These are phyloP conservation scores for Neodiprion fabricii DNA, from an alignment of 1,140 invertebrate genomes.

Conservation along the genomic window DNA sequence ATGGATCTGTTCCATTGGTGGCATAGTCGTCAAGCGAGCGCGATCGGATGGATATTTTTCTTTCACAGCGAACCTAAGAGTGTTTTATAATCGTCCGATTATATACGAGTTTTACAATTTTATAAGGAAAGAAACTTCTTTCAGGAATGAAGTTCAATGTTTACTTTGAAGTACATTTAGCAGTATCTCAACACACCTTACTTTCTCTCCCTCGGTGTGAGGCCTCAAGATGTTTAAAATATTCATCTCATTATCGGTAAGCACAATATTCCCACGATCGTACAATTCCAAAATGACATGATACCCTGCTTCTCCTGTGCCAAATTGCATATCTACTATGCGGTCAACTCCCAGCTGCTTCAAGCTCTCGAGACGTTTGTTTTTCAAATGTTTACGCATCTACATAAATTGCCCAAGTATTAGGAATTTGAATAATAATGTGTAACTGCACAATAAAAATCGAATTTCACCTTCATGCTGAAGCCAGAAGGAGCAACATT, in stretches of 20 bases:
- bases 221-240: conserved; percentile 95
- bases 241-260: conserved; percentile 90
- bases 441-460: conserved; percentile 16
- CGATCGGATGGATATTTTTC: conserved; percentile 88
- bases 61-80: conserved; percentile 81
- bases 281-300: conserved; percentile 97
- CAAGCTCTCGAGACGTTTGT: conserved; percentile 90
- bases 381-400: conserved; percentile 96
- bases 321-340: conserved; percentile 94
- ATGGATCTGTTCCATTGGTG: conserved; percentile 66
- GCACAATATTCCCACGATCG: conserved; percentile 94
- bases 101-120: conserved; percentile 9
- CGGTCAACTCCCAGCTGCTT: conserved; percentile 88
- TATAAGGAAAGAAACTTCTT: conserved; percentile 20
- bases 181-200: conserved; percentile 63
- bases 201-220: conserved; percentile 91
- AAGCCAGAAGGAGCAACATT: conserved; percentile 95
- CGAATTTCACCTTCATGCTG: conserved; percentile 86
- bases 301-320: conserved; percentile 91
- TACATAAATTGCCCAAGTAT: conserved; percentile 46
- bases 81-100: conserved; percentile 28
- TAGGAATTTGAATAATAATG: neutral
- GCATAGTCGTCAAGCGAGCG: conserved; percentile 69
- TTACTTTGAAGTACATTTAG: neutral
- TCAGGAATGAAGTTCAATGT: neutral